A percentile compares a stretch with the other conserved stretches of the same genome.
phyloP scores from a whole-genome alignment of 2,888 invertebrate species.

The Nephrotoma flavescens region DNA sequence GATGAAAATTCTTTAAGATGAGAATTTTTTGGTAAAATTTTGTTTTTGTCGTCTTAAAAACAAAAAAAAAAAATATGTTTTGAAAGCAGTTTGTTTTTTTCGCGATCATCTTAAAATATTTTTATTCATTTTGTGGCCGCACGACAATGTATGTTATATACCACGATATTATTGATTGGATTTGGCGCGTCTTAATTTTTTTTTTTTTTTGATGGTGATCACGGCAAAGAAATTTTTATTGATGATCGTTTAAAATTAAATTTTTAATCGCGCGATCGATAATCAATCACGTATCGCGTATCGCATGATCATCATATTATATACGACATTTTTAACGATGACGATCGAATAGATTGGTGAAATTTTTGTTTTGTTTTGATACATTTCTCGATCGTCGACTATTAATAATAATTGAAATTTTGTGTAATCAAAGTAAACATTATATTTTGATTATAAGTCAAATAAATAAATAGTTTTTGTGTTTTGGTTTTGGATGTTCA shows the following conservation, averaged over 20 bases:
- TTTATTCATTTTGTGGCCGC: neutral
- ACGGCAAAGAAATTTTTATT: neutral
- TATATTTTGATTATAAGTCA: too few relatives aligned
- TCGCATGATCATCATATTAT: neutral
- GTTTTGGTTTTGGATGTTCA: too few relatives aligned
- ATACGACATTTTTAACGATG: neutral
- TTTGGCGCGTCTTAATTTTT: constrained; percentile 1
- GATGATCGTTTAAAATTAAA: neutral
- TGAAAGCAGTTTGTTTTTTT: neutral
- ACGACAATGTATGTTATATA: neutral
- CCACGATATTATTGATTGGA: neutral
- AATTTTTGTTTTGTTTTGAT: neutral
- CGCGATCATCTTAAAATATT: neutral
- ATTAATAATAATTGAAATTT: too few relatives aligned
- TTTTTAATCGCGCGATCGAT: neutral
- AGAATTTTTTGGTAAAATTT: neutral
- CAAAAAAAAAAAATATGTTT: neutral
- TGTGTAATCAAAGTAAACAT: too few relatives aligned
- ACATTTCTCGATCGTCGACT: neutral
- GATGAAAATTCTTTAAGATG: constrained; percentile 4
- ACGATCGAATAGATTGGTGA: neutral
- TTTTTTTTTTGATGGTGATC: neutral
- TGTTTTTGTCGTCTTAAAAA: neutral
- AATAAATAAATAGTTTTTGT: too few relatives aligned
- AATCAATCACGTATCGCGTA: neutral